These are phyloP conservation scores for Synergus laeviventris DNA, from an alignment of 2,888 invertebrate species.

Conservation along the genomic window DNA sequence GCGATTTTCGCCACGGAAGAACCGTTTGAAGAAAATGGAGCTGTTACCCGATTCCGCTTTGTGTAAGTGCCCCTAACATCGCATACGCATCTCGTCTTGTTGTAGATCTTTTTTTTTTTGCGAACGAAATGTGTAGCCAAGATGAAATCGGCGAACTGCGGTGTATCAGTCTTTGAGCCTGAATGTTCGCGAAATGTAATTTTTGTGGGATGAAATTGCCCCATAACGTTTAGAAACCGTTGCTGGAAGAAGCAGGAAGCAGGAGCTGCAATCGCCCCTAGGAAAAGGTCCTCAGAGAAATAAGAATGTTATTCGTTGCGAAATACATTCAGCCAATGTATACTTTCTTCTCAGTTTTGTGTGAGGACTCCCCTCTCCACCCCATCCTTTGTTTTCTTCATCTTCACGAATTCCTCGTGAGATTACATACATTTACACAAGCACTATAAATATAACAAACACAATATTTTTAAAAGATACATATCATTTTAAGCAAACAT, in stretches of 20 bases:
- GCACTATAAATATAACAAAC: not conserved
- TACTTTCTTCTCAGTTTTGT: constrained; percentile 35
- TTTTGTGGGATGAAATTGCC: constrained; percentile 64
- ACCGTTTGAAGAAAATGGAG: constrained; percentile 18
- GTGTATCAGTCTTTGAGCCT: constrained; percentile 39
- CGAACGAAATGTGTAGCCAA: constrained; percentile 29
- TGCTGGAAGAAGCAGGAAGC: constrained; percentile 42
- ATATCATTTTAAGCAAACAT: not conserved
- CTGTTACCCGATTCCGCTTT: constrained; percentile 40
- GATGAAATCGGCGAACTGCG: constrained; percentile 5
- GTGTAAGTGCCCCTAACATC: constrained; percentile 47
- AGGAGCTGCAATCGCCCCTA: constrained; percentile 49
- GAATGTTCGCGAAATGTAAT: constrained; percentile 59
- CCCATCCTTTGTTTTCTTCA: not conserved
- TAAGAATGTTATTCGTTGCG: constrained; percentile 60
- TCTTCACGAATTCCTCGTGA: constrained; percentile 31
- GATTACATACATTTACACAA: not conserved
- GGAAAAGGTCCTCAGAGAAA: constrained; percentile 61
- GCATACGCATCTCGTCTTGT: constrained; percentile 40
- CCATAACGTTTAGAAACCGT: constrained; percentile 46
- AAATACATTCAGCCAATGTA: constrained; percentile 57
- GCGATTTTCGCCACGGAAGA: constrained; percentile 10
- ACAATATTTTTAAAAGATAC: not conserved
- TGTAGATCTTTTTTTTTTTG: constrained; percentile 38
- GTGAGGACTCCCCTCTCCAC: not conserved